Conservation (phyloP, 2,797 vertebrate species). For the Falco columbarius region DNA sequence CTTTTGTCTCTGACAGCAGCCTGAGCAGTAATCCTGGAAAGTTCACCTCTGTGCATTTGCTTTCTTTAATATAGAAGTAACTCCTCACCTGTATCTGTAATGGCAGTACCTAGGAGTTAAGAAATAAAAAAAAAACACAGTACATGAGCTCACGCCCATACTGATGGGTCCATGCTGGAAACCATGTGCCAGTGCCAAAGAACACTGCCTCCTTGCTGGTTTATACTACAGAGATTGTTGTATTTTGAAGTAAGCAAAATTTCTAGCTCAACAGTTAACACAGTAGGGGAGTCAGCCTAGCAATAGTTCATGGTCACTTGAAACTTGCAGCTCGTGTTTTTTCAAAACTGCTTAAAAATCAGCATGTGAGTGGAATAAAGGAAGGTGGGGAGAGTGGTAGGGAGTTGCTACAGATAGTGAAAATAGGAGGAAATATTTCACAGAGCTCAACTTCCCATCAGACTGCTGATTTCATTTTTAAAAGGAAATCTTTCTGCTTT, state of each 20-base stretch:
- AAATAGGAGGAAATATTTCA: constrained; percentile 33
- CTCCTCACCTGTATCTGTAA: neutral
- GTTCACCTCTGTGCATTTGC: neutral
- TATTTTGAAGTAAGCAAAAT: neutral
- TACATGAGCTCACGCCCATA: no score
- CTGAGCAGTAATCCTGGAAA: neutral
- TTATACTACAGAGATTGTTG: neutral
- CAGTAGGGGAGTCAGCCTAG: neutral
- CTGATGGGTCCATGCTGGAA: neutral
- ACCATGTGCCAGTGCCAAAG: neutral
- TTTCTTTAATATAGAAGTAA: neutral
- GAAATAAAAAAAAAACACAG: neutral
- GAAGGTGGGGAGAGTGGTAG: neutral
- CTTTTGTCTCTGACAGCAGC: neutral
- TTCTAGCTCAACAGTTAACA: neutral
- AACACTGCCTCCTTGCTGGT: neutral
- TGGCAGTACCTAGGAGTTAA: neutral
- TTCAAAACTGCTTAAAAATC: neutral
- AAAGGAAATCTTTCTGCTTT: constrained; percentile 39
- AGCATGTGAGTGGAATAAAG: accelerated
- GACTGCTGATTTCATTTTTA: neutral
- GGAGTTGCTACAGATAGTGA: neutral
- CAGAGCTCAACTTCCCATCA: constrained; percentile 31
- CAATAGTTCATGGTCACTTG: neutral
- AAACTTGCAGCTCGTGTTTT: neutral